Evolutionary conservation across 2,113 vertebrate genomes (phyloP).

Genomic region (Hydrochoerus hydrochaeris): DNA sequence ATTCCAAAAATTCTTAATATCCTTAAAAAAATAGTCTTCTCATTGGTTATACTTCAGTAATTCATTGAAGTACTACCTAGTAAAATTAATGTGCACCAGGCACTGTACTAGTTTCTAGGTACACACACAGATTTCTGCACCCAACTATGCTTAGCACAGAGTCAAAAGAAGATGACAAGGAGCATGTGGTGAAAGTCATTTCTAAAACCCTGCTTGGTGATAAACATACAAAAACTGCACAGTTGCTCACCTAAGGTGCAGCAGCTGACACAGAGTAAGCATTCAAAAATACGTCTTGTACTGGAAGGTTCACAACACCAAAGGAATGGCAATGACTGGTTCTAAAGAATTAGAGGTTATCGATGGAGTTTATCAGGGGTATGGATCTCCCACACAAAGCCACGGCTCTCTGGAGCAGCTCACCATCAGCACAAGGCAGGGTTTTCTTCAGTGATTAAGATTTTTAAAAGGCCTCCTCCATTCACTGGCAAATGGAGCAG

Average conservation of each 20-base stretch:
- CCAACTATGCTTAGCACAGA: neutral
- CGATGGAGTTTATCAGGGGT: neutral
- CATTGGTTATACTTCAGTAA: neutral
- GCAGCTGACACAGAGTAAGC: neutral
- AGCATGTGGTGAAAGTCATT: neutral
- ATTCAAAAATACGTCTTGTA: neutral
- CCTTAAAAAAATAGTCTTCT: neutral
- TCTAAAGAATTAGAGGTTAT: neutral
- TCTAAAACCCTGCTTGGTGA: neutral
- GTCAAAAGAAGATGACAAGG: neutral
- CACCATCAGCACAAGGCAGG: too few species aligned
- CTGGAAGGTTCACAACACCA: neutral
- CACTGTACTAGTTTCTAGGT: neutral
- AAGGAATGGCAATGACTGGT: neutral
- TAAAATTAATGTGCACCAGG: too few species aligned
- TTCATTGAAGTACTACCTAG: neutral
- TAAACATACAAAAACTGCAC: neutral
- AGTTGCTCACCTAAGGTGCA: neutral
- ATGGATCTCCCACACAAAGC: neutral
- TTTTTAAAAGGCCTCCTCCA: neutral
- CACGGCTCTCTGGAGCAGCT: neutral
- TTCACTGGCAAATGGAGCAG: too few species aligned
- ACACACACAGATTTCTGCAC: neutral
- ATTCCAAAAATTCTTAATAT: neutral
- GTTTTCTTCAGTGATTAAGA: neutral